Conservation (phyloP, 2,113 vertebrate species). For the Lamprotornis superbus region DNA sequence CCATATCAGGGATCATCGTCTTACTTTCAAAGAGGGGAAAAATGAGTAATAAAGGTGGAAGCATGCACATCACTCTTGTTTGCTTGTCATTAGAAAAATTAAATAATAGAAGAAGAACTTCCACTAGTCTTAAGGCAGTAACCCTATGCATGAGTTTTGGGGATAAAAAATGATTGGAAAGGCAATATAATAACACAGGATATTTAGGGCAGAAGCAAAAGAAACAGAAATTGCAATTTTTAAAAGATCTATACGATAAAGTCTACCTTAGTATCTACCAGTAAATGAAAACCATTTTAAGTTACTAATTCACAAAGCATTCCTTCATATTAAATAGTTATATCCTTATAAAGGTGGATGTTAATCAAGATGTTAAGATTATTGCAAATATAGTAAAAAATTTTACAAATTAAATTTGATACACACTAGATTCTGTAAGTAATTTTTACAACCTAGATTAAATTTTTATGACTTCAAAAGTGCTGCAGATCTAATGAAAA, state of each 20-base stretch:
- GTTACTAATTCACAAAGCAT: not conserved
- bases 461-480: not conserved
- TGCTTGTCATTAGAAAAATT: constrained; percentile 51
- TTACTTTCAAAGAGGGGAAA: constrained; percentile 36
- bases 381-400: not conserved
- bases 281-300: not conserved
- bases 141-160: not conserved
- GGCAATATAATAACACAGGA: not conserved
- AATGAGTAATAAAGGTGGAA: constrained; percentile 68
- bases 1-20: constrained; percentile 28
- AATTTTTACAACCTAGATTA: not conserved
- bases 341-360: not conserved
- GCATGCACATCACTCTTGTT: constrained; percentile 50
- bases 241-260: not conserved
- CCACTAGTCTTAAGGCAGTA: not conserved
- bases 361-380: not conserved
- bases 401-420: not conserved
- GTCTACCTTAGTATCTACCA: not conserved
- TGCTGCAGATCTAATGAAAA: not conserved
- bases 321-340: not conserved
- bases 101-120: constrained; percentile 45
- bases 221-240: not conserved
- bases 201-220: not conserved
- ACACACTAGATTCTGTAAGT: not conserved
- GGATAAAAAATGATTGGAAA: not conserved